phyloP scores from a whole-genome alignment of 2,797 vertebrate species.

The Myripristis jacobus region DNA sequence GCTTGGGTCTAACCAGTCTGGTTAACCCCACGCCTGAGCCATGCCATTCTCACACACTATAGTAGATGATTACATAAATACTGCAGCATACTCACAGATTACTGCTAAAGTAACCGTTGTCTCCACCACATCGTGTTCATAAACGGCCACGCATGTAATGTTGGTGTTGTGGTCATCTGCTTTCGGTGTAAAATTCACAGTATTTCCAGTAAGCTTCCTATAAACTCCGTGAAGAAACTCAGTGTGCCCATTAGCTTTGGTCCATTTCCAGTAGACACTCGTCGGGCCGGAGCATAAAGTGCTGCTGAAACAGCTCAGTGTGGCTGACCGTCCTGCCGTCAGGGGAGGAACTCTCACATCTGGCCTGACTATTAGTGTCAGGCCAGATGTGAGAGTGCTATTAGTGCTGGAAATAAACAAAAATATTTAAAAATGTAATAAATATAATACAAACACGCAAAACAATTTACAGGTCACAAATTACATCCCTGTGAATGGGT shows the following conservation, averaged over 20 bases:
- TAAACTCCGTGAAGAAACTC: too few relatives aligned
- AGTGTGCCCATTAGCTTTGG: background rate
- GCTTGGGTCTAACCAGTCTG: too few relatives aligned
- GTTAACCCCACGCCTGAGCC: too few relatives aligned
- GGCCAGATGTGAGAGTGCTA: too few relatives aligned
- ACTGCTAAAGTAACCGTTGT: slow-evolving; percentile 41
- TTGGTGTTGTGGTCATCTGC: slow-evolving; percentile 43
- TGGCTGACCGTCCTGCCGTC: accelerated
- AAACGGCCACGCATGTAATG: slow-evolving; percentile 37
- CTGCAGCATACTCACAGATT: slow-evolving; percentile 27
- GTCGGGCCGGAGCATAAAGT: accelerated
- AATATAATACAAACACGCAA: too few relatives aligned
- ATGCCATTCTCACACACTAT: background rate
- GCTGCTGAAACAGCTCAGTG: accelerated
- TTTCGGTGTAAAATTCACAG: background rate
- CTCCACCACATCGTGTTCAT: background rate
- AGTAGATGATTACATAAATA: background rate
- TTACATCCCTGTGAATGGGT: too few relatives aligned
- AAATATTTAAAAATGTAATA: too few relatives aligned
- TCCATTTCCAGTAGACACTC: background rate
- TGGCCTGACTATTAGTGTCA: background rate
- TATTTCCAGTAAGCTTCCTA: too few relatives aligned
- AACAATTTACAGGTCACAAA: too few relatives aligned
- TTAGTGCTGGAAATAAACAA: slow-evolving; percentile 28
- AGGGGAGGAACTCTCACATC: accelerated